Evolutionary conservation across 2,888 invertebrate species (phyloP).

Genomic region (Orthosia cruda): DNA sequence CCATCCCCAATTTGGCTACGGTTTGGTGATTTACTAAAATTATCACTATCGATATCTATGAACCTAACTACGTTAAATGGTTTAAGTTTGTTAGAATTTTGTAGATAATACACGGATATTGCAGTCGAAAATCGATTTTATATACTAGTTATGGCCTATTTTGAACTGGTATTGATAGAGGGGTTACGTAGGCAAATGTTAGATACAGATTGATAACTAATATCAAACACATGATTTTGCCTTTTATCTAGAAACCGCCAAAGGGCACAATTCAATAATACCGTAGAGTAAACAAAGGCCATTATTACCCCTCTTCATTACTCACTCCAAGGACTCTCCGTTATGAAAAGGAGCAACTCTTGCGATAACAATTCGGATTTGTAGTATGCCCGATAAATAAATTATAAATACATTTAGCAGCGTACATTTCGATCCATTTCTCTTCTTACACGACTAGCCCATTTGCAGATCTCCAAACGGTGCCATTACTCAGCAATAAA

Average conservation of each 20-base stretch:
- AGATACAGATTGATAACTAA: constrained; percentile 29
- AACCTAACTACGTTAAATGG: constrained; percentile 61
- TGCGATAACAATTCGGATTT: constrained; percentile 87
- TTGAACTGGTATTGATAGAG: constrained; percentile 4
- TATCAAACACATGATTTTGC: constrained; percentile 23
- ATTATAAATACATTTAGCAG: constrained; percentile 91
- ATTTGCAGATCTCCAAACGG: constrained; percentile 91
- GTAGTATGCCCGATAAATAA: constrained; percentile 89
- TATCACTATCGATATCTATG: constrained; percentile 61
- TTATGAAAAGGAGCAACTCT: constrained; percentile 78
- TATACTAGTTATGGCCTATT: constrained; percentile 24
- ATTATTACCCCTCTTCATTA: constrained; percentile 71
- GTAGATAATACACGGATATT: constrained; percentile 49
- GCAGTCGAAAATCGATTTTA: constrained; percentile 30
- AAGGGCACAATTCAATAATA: constrained; percentile 37
- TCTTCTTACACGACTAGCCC: constrained; percentile 90
- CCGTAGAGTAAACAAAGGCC: constrained; percentile 47
- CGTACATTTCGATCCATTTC: constrained; percentile 89
- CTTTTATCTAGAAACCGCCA: constrained; percentile 5
- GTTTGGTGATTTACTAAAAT: constrained; percentile 68
- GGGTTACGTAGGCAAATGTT: background rate
- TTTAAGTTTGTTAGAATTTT: constrained; percentile 60
- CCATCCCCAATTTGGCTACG: constrained; percentile 66
- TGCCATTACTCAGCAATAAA: constrained; percentile 92
- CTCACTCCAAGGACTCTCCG: constrained; percentile 71